A percentile compares a stretch with the other conserved stretches of the same genome.
phyloP scores from a whole-genome alignment of 2,113 vertebrate species.

The Cyphomyrus discorhynchus region DNA sequence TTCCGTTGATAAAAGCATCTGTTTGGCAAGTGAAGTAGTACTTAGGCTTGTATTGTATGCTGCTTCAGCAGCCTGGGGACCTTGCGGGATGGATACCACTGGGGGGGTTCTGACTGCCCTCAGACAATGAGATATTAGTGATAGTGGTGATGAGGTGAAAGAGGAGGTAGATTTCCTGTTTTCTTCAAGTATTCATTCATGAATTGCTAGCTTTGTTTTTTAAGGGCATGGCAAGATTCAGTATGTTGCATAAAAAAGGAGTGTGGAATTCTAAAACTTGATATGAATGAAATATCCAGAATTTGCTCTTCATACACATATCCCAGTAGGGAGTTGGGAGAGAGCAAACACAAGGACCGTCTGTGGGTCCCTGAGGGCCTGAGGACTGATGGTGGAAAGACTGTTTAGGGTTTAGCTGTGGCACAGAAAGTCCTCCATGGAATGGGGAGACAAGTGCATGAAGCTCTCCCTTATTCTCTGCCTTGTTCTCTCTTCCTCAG shows the following conservation, averaged over 20 bases:
- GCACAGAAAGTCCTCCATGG: background rate
- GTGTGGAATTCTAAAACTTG: background rate
- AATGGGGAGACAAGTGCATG: background rate
- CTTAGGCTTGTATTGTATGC: background rate
- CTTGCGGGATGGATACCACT: background rate
- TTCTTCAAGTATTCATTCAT: background rate
- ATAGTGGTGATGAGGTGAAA: background rate
- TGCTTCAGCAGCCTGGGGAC: background rate
- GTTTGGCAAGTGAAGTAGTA: background rate
- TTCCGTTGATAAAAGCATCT: background rate
- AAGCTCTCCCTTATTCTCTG: background rate
- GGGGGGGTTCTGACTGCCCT: background rate
- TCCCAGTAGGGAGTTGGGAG: background rate
- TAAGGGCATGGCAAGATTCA: background rate
- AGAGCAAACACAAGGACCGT: background rate
- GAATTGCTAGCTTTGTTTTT: background rate
- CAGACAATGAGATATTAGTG: background rate
- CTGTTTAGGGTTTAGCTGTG: background rate
- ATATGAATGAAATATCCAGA: background rate
- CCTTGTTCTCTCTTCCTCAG: slow-evolving; percentile 49
- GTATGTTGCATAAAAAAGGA: background rate
- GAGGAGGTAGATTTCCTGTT: background rate
- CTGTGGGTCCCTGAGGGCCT: background rate
- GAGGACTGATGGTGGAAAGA: background rate
- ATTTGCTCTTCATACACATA: background rate